Base-by-base conservation (phyloP, 2,113 vertebrate species). In the Silurus glanis region DNA sequence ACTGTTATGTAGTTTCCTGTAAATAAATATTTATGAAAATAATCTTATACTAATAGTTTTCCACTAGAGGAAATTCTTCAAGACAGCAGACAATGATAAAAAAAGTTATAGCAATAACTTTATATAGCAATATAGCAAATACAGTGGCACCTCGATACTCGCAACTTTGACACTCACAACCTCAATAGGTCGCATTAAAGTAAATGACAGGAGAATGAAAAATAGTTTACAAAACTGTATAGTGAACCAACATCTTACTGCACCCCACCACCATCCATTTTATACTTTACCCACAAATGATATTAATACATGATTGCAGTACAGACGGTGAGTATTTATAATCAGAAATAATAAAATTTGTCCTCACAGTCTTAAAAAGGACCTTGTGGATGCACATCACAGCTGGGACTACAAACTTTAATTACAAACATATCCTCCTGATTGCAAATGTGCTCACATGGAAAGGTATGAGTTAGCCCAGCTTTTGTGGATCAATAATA, bases 331-430 rank as follows among this genome's bases (percentile, higher is more conserved):
- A 21, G 69, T 72, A 75, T 53, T 75, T 75, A 5, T 12, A 75
- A 75, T n/a, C 10, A 53, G 5, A 51, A 75, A 78, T 55, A 55
- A 55, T 55, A 78, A 55, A 78, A 78, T 78, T 51, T 56, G 13
- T 55, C n/a, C 13, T 78, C 72, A 53, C 51, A 75, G 21, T 49
- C 49, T 75, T 75, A 75, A 53, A 75, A 51, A 75, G 10, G 21
- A 53, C 47, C 21, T 75, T 51, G 9, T 21, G 45, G 71, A 67
- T 2, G 12, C 56, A 10, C 25, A 13, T 66, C 45, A 82, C 61
- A 67, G 62, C 62, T 69, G 62, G 49, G 62, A 67, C 62, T 53
- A 37, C 45, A 17, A 67, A 69, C 81, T 82, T 78, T 78, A 78
- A 78, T 78, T 78, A 78, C 51, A 78, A 25, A 56, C 12, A 7